Base-by-base conservation (phyloP, 1,140 invertebrate species). In the Euwallacea similis region DNA sequence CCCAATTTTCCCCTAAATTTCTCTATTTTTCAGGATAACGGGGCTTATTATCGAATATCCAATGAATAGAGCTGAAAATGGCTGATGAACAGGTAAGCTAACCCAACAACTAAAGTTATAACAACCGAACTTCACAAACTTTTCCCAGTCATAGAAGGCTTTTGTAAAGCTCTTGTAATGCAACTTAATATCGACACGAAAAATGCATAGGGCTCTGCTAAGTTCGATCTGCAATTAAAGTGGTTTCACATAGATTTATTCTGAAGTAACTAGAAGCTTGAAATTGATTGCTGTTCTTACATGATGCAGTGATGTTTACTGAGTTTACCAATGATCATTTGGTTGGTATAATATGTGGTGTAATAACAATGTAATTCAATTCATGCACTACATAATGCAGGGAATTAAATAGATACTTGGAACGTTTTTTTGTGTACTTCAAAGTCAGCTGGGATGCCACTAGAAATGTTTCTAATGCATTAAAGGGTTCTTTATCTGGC, bases 31-130 rank as follows among this genome's bases (percentile, higher is more conserved):
- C 21, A 3, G 43, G 15, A 16, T n/a, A 59, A 68, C n/a, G 15
- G 63, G 44, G 7, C 15, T 13, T 15, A 1, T 8, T 62, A 62
- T 13, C 6, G 13, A 54, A 64, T 60, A 74, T 56, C 76, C 71
- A 84, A 85, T 85, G 84, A 82, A 75, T 81, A 79, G 77, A 76
- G 79, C 76, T 77, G 79, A 84, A 85, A 85, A 87, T 87, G 86
- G 86, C 86, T 83, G 85, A 87, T 76, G 85, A 87, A 84, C 86
- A 87, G 85, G 86, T 87, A 82, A 84, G 82, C 46, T 42, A 61
- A 60, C 50, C 43, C 64, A 16, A 16, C 10, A 58, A 66, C 13
- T 59, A 8, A 1, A 59, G 42, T 71, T 46, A 16, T 56, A 59
- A 50, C 16, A 44, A 33, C 21, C 54, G 33, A 53, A 13, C 46